A percentile compares a stretch with the other conserved stretches of the same genome.
Evolutionary conservation across 2,888 invertebrate species (phyloP).

Genomic region (Escarpia spicata): DNA sequence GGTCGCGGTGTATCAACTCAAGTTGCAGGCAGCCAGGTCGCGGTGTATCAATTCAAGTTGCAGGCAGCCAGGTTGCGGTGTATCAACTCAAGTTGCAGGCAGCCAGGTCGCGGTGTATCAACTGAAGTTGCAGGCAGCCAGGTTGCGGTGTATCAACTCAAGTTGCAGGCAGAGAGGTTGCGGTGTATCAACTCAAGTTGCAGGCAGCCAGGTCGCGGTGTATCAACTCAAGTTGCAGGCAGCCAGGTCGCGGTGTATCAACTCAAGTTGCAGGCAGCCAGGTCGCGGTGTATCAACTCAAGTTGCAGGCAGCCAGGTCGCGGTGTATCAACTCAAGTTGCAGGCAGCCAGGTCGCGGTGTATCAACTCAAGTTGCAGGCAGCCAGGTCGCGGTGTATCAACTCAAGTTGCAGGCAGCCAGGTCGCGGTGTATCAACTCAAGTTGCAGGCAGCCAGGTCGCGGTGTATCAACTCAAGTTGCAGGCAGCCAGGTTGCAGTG

Average conservation of each 20-base stretch:
- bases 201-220: conserved; percentile 73
- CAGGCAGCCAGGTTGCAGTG: conserved; percentile 73
- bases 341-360: conserved; percentile 73
- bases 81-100: conserved; percentile 76
- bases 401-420: conserved; percentile 76
- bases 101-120: conserved; percentile 69
- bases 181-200: conserved; percentile 68
- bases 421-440: conserved; percentile 68
- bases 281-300: conserved; percentile 68
- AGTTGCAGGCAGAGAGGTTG: conserved; percentile 72
- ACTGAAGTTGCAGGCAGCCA: conserved; percentile 74
- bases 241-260: conserved; percentile 69
- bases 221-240: conserved; percentile 76
- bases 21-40: conserved; percentile 72
- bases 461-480: conserved; percentile 68
- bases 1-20: conserved; percentile 68
- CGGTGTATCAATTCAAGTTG: conserved; percentile 68
- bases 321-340: conserved; percentile 68
- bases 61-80: conserved; percentile 73
- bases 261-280: conserved; percentile 76
- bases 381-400: conserved; percentile 69
- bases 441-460: conserved; percentile 72
- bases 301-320: conserved; percentile 72
- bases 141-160: conserved; percentile 84
- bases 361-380: conserved; percentile 76